Percentiles rank a stretch among this genome's conserved stretches.
phyloP scores from a whole-genome alignment of 2,797 vertebrate species.

The Diceros bicornis region DNA sequence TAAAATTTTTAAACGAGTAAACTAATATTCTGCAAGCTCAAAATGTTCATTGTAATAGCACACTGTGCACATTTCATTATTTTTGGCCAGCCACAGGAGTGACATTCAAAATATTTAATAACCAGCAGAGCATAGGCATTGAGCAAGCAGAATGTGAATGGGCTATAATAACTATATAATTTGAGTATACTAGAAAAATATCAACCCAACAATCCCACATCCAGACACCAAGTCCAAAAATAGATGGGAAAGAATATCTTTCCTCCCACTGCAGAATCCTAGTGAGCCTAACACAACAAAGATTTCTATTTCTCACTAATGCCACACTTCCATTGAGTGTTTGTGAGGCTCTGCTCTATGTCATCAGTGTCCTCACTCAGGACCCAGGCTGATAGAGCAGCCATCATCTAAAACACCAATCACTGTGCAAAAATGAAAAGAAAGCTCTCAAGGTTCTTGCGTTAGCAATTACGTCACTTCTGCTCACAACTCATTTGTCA shows the following conservation, averaged over 20 bases:
- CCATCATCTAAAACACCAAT: background rate
- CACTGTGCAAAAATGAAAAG: background rate
- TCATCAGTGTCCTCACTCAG: background rate
- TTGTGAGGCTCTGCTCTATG: background rate
- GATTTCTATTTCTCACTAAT: background rate
- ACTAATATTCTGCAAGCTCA: background rate
- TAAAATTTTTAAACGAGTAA: background rate
- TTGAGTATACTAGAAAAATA: background rate
- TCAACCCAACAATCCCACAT: background rate
- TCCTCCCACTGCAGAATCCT: background rate
- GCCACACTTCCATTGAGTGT: background rate
- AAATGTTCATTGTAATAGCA: background rate
- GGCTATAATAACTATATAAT: background rate
- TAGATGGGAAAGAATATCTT: background rate
- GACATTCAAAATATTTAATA: conserved; percentile 12
- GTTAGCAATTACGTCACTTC: background rate
- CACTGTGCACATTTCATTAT: background rate
- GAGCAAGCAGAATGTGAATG: background rate
- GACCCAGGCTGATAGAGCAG: background rate
- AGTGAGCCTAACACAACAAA: background rate
- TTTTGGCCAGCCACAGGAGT: background rate
- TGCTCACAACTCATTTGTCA: background rate
- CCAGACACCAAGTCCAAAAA: conserved; percentile 34
- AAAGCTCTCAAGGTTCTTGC: background rate
- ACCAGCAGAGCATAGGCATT: background rate